Evolutionary conservation across 2,113 vertebrate species (phyloP).

Genomic region (Stegostoma tigrinum): DNA sequence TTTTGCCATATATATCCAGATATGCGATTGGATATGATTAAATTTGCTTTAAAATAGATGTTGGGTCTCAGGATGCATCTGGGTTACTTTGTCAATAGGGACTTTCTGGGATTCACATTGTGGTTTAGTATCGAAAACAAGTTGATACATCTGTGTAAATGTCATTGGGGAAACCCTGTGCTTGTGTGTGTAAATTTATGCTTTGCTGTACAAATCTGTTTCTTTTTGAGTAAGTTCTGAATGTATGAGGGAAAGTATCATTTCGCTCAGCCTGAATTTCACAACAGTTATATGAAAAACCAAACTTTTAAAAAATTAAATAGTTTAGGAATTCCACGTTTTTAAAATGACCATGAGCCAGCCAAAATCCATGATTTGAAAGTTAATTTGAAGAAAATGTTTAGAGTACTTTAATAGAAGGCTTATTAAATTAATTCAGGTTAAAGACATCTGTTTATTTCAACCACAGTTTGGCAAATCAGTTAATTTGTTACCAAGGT

Average conservation of each 20-base stretch:
- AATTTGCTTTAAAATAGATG: neutral
- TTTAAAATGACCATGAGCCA: neutral
- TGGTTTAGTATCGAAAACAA: neutral
- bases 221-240: neutral
- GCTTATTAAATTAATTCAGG: neutral
- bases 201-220: neutral
- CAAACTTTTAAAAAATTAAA: neutral
- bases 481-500: neutral
- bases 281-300: neutral
- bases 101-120: neutral
- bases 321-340: neutral
- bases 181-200: neutral
- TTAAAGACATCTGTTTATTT: neutral
- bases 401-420: neutral
- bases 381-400: neutral
- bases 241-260: neutral
- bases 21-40: neutral
- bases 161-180: neutral
- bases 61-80: neutral
- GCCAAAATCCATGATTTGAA: neutral
- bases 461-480: neutral
- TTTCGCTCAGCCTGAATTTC: neutral
- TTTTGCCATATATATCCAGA: neutral
- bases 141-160: neutral
- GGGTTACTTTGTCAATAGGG: neutral